A percentile compares a stretch with the other conserved stretches of the same genome.
These are phyloP conservation scores for Actinernus sp. DNA, from an alignment of 92 coral and sea anemone species.

Conservation along the genomic window DNA sequence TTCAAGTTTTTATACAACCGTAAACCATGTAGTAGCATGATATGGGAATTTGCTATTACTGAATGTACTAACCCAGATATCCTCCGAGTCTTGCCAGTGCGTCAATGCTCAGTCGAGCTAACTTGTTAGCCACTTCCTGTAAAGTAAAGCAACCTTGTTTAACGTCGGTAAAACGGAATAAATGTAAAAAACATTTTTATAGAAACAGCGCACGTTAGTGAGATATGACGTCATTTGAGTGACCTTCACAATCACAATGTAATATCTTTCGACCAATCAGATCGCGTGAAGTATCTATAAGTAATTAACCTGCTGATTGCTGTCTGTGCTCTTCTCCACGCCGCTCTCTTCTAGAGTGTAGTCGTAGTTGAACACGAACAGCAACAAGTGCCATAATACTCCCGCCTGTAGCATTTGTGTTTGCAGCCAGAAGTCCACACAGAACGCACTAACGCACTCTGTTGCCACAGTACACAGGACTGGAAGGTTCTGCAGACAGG, in stretches of 20 bases:
- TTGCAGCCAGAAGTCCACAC: slow-evolving; percentile 97
- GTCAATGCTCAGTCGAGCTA: slow-evolving; percentile 84
- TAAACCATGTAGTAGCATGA: no score
- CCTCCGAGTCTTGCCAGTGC: slow-evolving; percentile 98
- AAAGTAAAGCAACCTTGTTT: no score
- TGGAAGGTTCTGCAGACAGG: slow-evolving; percentile 76
- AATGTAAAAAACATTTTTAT: no score
- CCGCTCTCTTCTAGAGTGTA: slow-evolving; percentile 99
- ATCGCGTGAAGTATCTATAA: background rate
- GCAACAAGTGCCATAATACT: slow-evolving; percentile 91
- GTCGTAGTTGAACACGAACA: slow-evolving; percentile 90
- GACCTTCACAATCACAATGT: no score
- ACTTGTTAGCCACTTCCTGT: slow-evolving; percentile 89
- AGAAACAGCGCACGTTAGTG: no score
- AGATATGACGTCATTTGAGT: no score
- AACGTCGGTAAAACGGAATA: no score
- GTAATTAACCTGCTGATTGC: slow-evolving; percentile 89
- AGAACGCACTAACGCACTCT: slow-evolving; percentile 92
- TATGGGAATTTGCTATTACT: no score
- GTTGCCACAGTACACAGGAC: slow-evolving; percentile 84
- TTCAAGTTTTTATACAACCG: background rate
- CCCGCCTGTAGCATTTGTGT: slow-evolving; percentile 98
- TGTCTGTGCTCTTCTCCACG: slow-evolving; percentile 87
- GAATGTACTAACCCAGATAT: slow-evolving; percentile 71
- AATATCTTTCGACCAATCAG: no score